Base-by-base conservation (phyloP, 2,113 vertebrate genomes). In the Aphelocoma coerulescens region DNA sequence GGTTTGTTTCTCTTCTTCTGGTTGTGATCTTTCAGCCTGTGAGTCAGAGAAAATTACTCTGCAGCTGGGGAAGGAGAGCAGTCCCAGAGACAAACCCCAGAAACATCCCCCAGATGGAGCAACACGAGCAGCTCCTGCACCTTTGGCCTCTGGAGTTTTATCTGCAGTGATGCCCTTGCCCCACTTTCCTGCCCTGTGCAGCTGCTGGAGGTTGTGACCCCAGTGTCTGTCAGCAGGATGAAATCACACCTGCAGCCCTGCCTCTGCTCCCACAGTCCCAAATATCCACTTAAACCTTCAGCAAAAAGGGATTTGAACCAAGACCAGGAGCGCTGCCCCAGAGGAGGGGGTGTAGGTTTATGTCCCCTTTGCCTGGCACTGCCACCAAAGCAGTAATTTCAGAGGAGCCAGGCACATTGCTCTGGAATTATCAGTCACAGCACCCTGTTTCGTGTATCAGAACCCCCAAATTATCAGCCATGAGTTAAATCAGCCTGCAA, bases 281-380 rank as follows among this genome's bases (percentile, higher is more conserved):
- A 73, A 51, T 43, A 85, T 3, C 59, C 15, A 2, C 62, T 88
- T 65, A 52, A 93, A 41, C n/a, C 44, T 23, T 13, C n/a, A 59
- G 16, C 3, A 57, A 54, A 89, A 77, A 73, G 16, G 46, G 63
- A 76, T 58, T 51, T 62, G 35, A 83, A 51, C 8, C 43, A 52
- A 75, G 27, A 52, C 6, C 2, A 0, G 10, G 33, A 51, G 41
- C 0, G 0, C 33, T 71, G 26, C 4, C n/a, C 24, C 2, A 1
- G 37, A 54, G 61, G 54, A 88, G 66, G 15, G 2, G 7, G 4
- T 65, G 18, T 1, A 35, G 76, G 48, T 75, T 7, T 35, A 7
- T 10, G 17, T 57, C 28, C 32, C 41, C 4, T 90, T 79, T 0
- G 0, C 13, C 57, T 67, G 88, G 33, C 21, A 9, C 21, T 28